These are phyloP conservation scores for Plusia festucae DNA, from an alignment of 2,888 invertebrate species.

Conservation along the genomic window DNA sequence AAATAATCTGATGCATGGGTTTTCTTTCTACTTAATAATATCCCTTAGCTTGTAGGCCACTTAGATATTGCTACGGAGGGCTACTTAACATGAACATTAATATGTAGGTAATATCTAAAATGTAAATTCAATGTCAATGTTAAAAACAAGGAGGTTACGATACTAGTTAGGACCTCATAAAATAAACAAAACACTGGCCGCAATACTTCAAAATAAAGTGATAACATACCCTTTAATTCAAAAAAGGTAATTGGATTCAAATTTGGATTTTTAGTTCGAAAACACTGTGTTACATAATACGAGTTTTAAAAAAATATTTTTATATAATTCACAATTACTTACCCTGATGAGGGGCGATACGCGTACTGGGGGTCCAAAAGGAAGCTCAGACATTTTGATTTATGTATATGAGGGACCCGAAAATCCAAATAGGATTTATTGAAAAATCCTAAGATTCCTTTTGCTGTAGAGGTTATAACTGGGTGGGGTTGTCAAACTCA, in stretches of 20 bases:
- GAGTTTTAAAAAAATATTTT: conserved; percentile 40
- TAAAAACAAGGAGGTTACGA: conserved; percentile 36
- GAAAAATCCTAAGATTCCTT: conserved; percentile 65
- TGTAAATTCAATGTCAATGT: neutral
- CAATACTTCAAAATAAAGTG: neutral
- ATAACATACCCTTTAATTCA: conserved; percentile 8
- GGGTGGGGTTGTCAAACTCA: conserved; percentile 44
- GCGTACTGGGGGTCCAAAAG: conserved; percentile 91
- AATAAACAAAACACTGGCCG: neutral
- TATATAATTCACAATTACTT: conserved; percentile 64
- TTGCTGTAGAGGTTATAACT: conserved; percentile 66
- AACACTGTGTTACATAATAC: conserved; percentile 79
- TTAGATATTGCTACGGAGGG: too few species aligned
- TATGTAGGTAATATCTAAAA: neutral
- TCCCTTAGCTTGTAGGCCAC: too few species aligned
- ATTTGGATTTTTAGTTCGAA: conserved; percentile 61
- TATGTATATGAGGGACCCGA: conserved; percentile 56
- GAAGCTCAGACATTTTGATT: conserved; percentile 81
- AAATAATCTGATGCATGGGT: too few species aligned
- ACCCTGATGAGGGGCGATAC: conserved; percentile 95
- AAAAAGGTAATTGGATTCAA: conserved; percentile 27
- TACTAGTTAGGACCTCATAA: neutral
- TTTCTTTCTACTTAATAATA: too few species aligned
- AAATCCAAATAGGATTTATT: conserved; percentile 74
- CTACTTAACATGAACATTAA: too few species aligned